These are phyloP conservation scores for Piscicola geometra DNA, from an alignment of 2,888 invertebrate genomes.

Conservation along the genomic window DNA sequence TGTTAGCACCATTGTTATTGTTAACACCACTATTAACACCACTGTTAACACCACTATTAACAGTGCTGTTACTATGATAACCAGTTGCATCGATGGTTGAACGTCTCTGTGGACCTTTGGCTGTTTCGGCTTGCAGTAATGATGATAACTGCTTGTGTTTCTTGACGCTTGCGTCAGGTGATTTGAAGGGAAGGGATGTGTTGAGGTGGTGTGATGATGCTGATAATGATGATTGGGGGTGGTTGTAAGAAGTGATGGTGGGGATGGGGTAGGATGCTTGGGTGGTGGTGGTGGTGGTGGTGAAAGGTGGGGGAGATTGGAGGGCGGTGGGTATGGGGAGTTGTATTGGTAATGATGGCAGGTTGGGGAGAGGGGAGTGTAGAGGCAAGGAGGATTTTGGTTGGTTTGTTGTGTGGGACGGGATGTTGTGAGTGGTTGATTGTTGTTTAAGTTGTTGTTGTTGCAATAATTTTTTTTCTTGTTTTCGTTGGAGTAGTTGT, in stretches of 20 bases:
- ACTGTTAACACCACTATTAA: background rate
- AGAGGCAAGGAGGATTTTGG: background rate
- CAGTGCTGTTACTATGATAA: too few species aligned
- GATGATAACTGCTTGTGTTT: background rate
- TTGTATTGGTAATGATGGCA: background rate
- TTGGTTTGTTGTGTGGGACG: background rate
- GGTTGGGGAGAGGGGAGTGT: background rate
- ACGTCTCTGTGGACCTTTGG: background rate
- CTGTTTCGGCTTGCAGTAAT: constrained; percentile 9
- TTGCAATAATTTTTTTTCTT: background rate
- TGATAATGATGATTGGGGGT: background rate
- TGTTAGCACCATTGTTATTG: too few species aligned
- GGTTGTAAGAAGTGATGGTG: too few species aligned
- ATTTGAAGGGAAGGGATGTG: background rate
- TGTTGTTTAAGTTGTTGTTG: constrained; percentile 2
- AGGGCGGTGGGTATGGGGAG: background rate
- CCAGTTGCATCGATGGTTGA: too few species aligned
- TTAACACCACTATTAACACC: background rate
- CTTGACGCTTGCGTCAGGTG: constrained; percentile 1
- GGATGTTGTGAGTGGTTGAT: background rate
- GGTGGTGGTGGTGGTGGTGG: background rate
- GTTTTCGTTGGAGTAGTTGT: background rate
- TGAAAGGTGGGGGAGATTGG: background rate
- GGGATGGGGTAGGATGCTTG: background rate
- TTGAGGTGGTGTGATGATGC: background rate